Evolutionary conservation across 2,797 vertebrate species (phyloP), one percentile per base, ranked within the genome.

Genomic region (Tauraco hartlaubi): DNA sequence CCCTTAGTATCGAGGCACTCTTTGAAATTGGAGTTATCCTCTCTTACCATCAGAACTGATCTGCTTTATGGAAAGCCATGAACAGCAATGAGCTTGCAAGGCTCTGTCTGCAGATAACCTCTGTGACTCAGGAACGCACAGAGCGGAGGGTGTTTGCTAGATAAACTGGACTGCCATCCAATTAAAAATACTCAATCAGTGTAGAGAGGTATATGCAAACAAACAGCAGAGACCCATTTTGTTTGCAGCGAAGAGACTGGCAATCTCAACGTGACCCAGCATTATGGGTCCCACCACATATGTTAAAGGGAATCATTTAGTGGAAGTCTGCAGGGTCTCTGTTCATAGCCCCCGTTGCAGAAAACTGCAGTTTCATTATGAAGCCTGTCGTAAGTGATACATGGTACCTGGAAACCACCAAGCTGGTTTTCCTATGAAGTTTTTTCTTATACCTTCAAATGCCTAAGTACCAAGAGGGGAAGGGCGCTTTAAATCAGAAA

Each of bases 221-320:
- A 78, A 64, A 14, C 41, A 82, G 55, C 41, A 22, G 76, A 76
- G n/a, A 46, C 33, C 25, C 35, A 21, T 46, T 22, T n/a, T 41
- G 5, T 63, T 61, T 86, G 18, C 49, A 75, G 12, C 17, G 49
- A 66, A 90, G 56, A 48, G 33, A 20, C 48, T 14, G 54, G 5
- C 15, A 83, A 2, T 13, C 8, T 74, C 25, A 41, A 26, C 5
- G 25, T 3, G 33, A 28, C 0, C 8, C 0, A 59, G 63, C 59
- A 71, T 33, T 33, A 15, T 0, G 1, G 59, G 37, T 39, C n/a
- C 10, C 20, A 15, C 15, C n/a, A 20, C 0, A 0, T 25, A 2
- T 17, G 23, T 18, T 75, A 54, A 37, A 75, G 17, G n/a, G 46
- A 88, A 81, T 56, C 1, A 5, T 62, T 46, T 74, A 16, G 21